Conservation (phyloP, 2,113 vertebrate genomes). For the Zapornia atra region DNA sequence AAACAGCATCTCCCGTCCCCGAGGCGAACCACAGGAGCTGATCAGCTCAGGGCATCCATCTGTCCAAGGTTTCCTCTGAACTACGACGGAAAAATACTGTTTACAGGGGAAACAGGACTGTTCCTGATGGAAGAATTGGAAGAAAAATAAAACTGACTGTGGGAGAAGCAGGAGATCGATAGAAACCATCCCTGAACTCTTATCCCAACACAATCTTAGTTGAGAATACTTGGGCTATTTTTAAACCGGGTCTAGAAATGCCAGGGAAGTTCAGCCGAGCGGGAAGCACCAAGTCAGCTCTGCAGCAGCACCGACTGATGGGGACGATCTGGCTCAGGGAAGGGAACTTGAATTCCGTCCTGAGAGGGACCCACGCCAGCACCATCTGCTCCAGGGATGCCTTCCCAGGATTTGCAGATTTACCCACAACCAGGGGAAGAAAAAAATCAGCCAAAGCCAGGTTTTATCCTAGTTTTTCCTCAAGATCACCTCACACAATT, state of each 20-base stretch:
- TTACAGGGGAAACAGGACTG: background rate
- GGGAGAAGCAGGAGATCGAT: background rate
- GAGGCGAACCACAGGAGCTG: rapidly evolving
- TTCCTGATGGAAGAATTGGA: background rate
- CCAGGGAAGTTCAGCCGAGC: rapidly evolving
- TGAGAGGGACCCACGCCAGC: background rate
- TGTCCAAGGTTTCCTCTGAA: background rate
- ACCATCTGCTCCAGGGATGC: constrained; percentile 51
- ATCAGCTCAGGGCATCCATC: background rate
- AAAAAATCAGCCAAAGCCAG: background rate
- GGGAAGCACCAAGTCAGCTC: background rate
- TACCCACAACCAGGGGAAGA: background rate
- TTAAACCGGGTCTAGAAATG: background rate
- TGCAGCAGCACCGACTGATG: background rate
- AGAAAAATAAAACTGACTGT: background rate
- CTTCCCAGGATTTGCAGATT: background rate
- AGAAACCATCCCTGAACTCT: background rate
- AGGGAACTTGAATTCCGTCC: background rate
- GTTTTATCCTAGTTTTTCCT: background rate
- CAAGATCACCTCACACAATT: background rate
- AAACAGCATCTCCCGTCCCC: background rate
- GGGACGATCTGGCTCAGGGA: background rate
- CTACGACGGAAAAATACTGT: rapidly evolving
- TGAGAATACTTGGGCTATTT: background rate
- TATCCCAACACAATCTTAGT: rapidly evolving